Evolutionary conservation across 2,888 invertebrate genomes (phyloP).

Genomic region (Fabriciana adippe): DNA sequence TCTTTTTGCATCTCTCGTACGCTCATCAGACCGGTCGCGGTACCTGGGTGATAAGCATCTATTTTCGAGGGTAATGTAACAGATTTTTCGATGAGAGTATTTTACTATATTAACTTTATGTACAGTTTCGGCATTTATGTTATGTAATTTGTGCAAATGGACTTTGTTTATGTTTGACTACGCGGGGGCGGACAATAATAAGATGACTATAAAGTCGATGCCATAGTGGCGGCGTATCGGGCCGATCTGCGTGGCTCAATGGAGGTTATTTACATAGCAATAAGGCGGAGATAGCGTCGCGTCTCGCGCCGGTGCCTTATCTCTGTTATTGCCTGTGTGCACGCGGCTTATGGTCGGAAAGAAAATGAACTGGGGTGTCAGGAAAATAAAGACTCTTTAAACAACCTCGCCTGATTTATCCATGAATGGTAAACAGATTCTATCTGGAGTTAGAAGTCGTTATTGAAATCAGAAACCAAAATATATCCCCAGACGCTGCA

Average conservation of each 20-base stretch:
- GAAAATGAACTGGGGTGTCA: constrained; percentile 68
- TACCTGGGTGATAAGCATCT: constrained; percentile 39
- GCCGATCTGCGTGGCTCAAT: constrained; percentile 69
- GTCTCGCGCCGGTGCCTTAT: constrained; percentile 55
- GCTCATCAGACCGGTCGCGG: constrained; percentile 33
- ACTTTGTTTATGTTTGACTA: constrained; percentile 44
- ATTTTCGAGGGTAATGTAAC: constrained; percentile 28
- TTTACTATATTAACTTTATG: constrained; percentile 18
- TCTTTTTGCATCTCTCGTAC: constrained; percentile 59
- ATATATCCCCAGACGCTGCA: neutral
- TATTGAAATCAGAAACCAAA: constrained; percentile 31
- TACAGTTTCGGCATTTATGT: constrained; percentile 23
- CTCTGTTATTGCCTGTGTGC: constrained; percentile 74
- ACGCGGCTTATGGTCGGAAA: constrained; percentile 71
- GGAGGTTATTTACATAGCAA: constrained; percentile 80
- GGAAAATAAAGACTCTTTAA: constrained; percentile 67
- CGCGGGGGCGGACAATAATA: constrained; percentile 49
- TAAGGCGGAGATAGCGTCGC: constrained; percentile 70
- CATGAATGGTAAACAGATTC: constrained; percentile 49
- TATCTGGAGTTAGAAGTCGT: constrained; percentile 27
- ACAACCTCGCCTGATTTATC: constrained; percentile 64
- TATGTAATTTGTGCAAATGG: constrained; percentile 39
- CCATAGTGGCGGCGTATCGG: constrained; percentile 73
- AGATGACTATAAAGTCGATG: constrained; percentile 69
- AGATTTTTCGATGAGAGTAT: constrained; percentile 32